Percentiles rank a stretch among this genome's conserved stretches.
phyloP scores from a whole-genome alignment of 2,113 vertebrate species.

The Chlamydotis undulata region DNA sequence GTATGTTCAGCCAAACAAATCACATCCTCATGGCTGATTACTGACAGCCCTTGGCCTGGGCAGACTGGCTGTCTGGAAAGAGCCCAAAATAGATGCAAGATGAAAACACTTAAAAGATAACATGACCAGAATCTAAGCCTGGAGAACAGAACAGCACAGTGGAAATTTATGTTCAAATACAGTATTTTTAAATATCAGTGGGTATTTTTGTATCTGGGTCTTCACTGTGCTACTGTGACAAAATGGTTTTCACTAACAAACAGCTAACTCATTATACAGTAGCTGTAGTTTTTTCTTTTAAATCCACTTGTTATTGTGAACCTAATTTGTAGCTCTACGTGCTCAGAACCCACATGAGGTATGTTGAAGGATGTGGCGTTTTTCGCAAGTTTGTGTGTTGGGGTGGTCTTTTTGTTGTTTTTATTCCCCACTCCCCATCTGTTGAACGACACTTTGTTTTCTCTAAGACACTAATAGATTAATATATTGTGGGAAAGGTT shows the following conservation, averaged over 20 bases:
- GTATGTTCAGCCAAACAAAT: background rate
- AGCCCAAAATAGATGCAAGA: background rate
- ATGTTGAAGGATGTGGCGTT: fast-evolving
- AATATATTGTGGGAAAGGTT: background rate
- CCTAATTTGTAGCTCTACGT: background rate
- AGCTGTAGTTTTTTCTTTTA: background rate
- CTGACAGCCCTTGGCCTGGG: background rate
- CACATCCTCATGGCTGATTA: too few relatives aligned
- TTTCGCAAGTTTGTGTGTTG: background rate
- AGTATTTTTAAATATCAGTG: background rate
- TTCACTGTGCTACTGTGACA: background rate
- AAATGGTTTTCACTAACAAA: background rate
- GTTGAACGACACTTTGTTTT: background rate
- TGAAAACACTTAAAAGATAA: background rate
- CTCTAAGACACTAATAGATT: background rate
- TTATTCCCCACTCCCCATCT: background rate
- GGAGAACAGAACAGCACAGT: background rate
- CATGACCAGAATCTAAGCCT: fast-evolving
- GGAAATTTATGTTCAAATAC: background rate
- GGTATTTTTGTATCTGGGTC: background rate
- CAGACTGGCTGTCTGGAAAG: background rate
- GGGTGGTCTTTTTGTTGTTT: background rate
- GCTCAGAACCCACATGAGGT: background rate
- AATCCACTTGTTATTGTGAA: background rate
- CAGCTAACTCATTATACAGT: background rate